phyloP scores from a whole-genome alignment of 2,113 vertebrate species.

The Acrocephalus arundinaceus region DNA sequence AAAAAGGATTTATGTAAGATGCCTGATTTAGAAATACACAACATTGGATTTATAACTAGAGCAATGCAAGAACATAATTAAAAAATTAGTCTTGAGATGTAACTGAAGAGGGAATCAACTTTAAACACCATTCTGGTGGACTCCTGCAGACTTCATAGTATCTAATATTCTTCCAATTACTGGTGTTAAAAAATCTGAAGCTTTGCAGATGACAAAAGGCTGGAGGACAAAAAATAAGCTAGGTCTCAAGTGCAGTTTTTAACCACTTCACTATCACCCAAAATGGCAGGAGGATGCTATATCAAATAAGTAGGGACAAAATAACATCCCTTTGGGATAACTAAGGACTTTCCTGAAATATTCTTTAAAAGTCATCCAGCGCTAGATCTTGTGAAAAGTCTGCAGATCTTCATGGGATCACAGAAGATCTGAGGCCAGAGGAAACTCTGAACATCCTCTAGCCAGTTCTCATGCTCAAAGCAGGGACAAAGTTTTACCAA shows the following conservation, averaged over 20 bases:
- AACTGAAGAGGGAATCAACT: background rate
- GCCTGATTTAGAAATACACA: background rate
- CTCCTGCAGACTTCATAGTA: background rate
- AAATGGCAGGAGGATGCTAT: background rate
- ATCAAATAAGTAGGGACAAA: background rate
- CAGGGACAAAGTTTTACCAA: background rate
- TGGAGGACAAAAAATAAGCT: background rate
- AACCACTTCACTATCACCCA: background rate
- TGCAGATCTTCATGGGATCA: background rate
- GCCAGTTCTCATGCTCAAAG: background rate
- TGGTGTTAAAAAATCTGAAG: background rate
- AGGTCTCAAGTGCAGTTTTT: background rate
- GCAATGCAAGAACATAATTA: background rate
- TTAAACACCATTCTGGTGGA: background rate
- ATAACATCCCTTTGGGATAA: background rate
- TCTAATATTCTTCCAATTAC: background rate
- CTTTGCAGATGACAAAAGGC: background rate
- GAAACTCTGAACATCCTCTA: background rate
- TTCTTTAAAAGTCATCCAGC: background rate
- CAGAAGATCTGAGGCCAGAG: background rate
- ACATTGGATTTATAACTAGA: background rate
- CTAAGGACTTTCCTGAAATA: background rate
- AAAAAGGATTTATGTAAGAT: conserved; percentile 9
- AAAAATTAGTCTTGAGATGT: background rate
- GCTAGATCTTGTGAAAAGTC: background rate